A percentile compares a stretch with the other conserved stretches of the same genome.
phyloP scores from a whole-genome alignment of 2,797 vertebrate genomes.

The Poecilia wingei region DNA sequence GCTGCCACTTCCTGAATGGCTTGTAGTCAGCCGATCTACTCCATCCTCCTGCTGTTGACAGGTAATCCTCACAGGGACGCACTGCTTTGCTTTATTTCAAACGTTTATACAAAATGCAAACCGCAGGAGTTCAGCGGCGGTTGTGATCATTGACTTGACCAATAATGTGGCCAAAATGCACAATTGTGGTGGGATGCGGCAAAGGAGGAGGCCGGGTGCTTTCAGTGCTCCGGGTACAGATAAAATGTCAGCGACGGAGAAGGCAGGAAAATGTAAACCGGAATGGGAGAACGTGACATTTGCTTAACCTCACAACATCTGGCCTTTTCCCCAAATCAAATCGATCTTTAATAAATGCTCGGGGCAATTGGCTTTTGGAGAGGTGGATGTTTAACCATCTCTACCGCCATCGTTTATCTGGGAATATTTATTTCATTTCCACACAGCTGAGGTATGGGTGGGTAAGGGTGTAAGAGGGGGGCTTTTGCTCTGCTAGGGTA shows the following conservation, averaged over 20 bases:
- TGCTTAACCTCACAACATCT: constrained; percentile 72
- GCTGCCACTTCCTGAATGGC: constrained; percentile 73
- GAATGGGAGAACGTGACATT: constrained; percentile 69
- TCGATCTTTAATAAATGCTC: constrained; percentile 78
- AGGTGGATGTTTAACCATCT: constrained; percentile 62
- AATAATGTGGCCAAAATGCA: constrained; percentile 8
- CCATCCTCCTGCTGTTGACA: constrained; percentile 58
- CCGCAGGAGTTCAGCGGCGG: constrained; percentile 8
- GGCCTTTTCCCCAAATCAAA: constrained; percentile 81
- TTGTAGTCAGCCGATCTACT: constrained; percentile 70
- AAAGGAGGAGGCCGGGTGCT: not conserved
- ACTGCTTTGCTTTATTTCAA: constrained; percentile 44
- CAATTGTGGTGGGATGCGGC: not conserved
- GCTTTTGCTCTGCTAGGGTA: constrained; percentile 65
- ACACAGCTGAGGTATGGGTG: constrained; percentile 26
- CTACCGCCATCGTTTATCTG: constrained; percentile 56
- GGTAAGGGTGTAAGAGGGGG: constrained; percentile 5
- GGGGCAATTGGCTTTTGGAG: constrained; percentile 60
- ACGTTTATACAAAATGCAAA: constrained; percentile 33
- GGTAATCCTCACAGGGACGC: constrained; percentile 68
- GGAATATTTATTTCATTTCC: constrained; percentile 74
- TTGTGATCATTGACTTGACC: constrained; percentile 31
- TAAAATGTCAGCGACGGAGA: constrained; percentile 52
- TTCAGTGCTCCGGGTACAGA: constrained; percentile 27
- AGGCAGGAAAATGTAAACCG: constrained; percentile 44